A percentile compares a stretch with the other conserved stretches of the same genome.
These are phyloP conservation scores for Mastomys natalensis DNA, from an alignment of 2,113 vertebrate genomes.

Conservation along the genomic window DNA sequence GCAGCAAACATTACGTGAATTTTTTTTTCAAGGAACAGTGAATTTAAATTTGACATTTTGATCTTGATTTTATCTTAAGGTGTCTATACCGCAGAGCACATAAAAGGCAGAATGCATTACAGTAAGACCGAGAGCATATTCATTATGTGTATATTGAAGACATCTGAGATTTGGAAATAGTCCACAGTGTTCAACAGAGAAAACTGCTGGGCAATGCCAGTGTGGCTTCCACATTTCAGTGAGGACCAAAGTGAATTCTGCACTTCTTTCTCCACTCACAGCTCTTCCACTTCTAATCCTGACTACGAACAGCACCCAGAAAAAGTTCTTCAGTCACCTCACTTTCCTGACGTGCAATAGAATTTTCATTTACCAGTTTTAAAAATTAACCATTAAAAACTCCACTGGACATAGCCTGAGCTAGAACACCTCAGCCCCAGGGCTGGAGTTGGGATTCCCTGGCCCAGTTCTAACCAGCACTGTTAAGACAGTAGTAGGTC, in stretches of 20 bases:
- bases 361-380: slow-evolving; percentile 42
- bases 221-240: slow-evolving; percentile 39
- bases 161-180: slow-evolving; percentile 48
- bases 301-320: slow-evolving; percentile 33
- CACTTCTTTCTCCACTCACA: neutral
- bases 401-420: neutral
- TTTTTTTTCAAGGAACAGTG: neutral
- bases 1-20: neutral
- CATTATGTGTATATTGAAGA: slow-evolving; percentile 1
- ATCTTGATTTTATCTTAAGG: slow-evolving; percentile 48
- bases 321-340: slow-evolving; percentile 17
- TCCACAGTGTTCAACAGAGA: slow-evolving; percentile 14
- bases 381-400: neutral
- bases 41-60: slow-evolving; percentile 48
- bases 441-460: rapidly evolving
- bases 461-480: neutral
- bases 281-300: slow-evolving; percentile 6
- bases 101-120: slow-evolving; percentile 39
- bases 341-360: neutral
- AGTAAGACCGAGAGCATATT: slow-evolving; percentile 41
- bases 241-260: neutral
- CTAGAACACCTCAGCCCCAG: neutral
- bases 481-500: neutral
- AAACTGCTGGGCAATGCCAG: neutral
- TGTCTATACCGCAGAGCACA: neutral